Base-by-base conservation (phyloP, 2,888 invertebrate species). In the Aproaerema taeniolella region DNA sequence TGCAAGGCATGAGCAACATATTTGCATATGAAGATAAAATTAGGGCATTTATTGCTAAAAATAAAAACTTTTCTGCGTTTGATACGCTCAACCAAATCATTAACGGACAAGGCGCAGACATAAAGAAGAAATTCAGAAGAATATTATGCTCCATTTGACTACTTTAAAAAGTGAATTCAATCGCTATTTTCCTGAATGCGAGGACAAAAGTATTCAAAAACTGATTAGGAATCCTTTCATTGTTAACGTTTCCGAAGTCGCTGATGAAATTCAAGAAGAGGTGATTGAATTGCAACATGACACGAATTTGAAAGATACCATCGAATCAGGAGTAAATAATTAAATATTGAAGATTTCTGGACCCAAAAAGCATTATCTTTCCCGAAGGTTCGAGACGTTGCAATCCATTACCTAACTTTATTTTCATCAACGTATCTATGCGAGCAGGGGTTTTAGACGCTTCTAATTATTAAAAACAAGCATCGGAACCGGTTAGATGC, bases 401-500 rank as follows among this genome's bases (percentile, higher is more conserved):
- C 33, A 20, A 20, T 33, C 10, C 17, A 39, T 40, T 41, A 50
- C 31, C 31, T 46, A 26, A 49, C 38, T 11, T 49, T 47, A 32
- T 49, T 50, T 43, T 45, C 45, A 38, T 38, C 41, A 9, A 49
- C 40, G 2, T 46, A 46, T 53, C 38, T 47, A 45, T 49, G 49
- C 32, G 46, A 53, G 45, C 47, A 47, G 42, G 47, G 42, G 36
- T 48, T 48, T 17, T 48, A 43, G 34, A 24, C 46, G 32, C 43
- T 50, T 47, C 26, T 50, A 36, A 45, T 50, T 20, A 45, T 47
- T 45, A 50, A 50, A 50, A 47, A 49, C 32, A 45, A 45, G 29
- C 39, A 46, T 6, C 41, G 43, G 39, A 52, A 49, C 45, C 42
- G 46, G 15, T 46, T 45, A 28, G 39, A 46, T 42, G 44, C 33